A percentile compares a stretch with the other conserved stretches of the same genome.
Evolutionary conservation across 2,888 invertebrate species (phyloP).

Genomic region (Craniophora ligustri): DNA sequence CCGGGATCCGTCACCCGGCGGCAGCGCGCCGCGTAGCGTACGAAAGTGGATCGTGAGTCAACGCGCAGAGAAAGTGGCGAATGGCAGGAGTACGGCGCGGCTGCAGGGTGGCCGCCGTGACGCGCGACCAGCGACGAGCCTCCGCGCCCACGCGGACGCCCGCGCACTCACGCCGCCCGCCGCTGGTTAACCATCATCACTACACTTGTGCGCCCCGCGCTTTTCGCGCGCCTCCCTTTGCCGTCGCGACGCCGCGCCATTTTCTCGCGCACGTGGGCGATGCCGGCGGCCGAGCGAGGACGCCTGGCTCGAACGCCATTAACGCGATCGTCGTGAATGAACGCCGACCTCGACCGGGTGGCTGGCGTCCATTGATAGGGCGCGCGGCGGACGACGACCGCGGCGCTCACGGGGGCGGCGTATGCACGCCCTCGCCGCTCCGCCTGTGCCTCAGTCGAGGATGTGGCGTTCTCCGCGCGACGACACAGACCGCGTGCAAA

Average conservation of each 20-base stretch:
- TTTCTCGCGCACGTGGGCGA: constrained; percentile 88
- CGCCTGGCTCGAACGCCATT: constrained; percentile 83
- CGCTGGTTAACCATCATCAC: constrained; percentile 73
- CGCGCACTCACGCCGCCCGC: constrained; percentile 70
- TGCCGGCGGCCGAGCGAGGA: constrained; percentile 75
- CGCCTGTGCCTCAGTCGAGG: constrained; percentile 89
- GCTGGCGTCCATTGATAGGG: constrained; percentile 84
- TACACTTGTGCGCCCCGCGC: constrained; percentile 82
- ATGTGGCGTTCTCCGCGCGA: constrained; percentile 85
- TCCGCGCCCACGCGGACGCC: constrained; percentile 79
- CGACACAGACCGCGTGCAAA: constrained; percentile 82
- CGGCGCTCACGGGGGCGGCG: constrained; percentile 81
- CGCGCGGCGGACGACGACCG: constrained; percentile 84
- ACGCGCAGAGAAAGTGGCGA: constrained; percentile 63
- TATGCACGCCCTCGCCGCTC: constrained; percentile 80
- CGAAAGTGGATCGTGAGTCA: constrained; percentile 82
- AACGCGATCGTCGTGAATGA: constrained; percentile 87
- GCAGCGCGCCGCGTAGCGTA: constrained; percentile 61
- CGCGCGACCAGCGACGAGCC: constrained; percentile 80
- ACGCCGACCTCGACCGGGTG: constrained; percentile 84
- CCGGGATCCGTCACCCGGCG: constrained; percentile 69
- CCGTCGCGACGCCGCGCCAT: constrained; percentile 87
- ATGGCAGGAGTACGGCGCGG: constrained; percentile 57
- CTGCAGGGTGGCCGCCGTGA: constrained; percentile 53
- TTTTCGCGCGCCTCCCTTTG: constrained; percentile 86